Conservation (phyloP, 2,888 invertebrate genomes). For the Parthenolecanium corni region DNA sequence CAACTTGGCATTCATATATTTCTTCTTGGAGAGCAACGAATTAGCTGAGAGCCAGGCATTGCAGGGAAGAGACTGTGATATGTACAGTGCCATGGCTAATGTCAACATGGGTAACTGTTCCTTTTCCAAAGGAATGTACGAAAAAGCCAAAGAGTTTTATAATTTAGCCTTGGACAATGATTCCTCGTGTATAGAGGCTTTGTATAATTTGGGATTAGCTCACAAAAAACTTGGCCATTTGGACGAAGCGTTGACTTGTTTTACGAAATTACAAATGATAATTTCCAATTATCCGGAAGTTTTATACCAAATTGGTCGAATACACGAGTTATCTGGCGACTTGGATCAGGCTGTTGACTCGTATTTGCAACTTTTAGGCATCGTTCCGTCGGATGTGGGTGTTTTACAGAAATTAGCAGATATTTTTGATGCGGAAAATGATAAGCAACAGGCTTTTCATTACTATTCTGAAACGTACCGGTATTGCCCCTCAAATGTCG, state of each 20-base stretch:
- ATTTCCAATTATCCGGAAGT: constrained; percentile 60
- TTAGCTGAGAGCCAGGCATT: constrained; percentile 31
- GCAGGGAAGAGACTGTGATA: constrained; percentile 40
- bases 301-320: constrained; percentile 63
- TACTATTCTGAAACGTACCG: constrained; percentile 66
- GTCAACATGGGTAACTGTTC: constrained; percentile 77
- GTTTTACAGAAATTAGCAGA: constrained; percentile 80
- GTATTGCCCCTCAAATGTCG: constrained; percentile 57
- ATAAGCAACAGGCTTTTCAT: constrained; percentile 79
- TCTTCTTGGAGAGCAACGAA: constrained; percentile 45
- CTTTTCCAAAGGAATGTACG: constrained; percentile 54
- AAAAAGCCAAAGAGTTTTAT: constrained; percentile 59
- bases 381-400: constrained; percentile 79
- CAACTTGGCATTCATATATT: constrained; percentile 74
- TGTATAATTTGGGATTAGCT: constrained; percentile 52
- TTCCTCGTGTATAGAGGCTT: constrained; percentile 69
- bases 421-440: constrained; percentile 78
- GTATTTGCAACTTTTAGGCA: constrained; percentile 64
- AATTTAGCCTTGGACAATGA: constrained; percentile 66
- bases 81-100: constrained; percentile 67
- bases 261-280: constrained; percentile 61
- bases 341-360: constrained; percentile 52
- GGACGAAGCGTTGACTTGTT: constrained; percentile 65
- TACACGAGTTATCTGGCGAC: constrained; percentile 58
- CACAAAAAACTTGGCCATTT: constrained; percentile 40